Conservation (phyloP, 2,797 vertebrate species). For the Cuculus canorus region DNA sequence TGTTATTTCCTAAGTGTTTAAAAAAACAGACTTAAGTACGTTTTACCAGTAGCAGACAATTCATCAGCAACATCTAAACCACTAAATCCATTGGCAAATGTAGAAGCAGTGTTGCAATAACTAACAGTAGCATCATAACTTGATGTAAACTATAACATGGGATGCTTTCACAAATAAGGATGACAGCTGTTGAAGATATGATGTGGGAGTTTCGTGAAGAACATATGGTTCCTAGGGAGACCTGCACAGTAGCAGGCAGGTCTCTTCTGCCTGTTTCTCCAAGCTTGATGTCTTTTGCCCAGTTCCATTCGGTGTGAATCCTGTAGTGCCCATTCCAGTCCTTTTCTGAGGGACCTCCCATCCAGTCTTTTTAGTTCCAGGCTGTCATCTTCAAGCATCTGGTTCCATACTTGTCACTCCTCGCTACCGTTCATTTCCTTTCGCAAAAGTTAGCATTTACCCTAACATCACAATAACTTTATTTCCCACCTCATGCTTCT, state of each 20-base stretch:
- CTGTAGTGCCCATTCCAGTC: rapidly evolving
- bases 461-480: not conserved
- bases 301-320: not conserved
- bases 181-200: not conserved
- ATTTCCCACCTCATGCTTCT: not conserved
- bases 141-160: not conserved
- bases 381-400: not conserved
- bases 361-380: not conserved
- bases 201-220: not conserved
- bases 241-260: not conserved
- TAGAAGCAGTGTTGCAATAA: not conserved
- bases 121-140: not conserved
- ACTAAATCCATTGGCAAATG: not conserved
- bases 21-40: not conserved
- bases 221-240: not conserved
- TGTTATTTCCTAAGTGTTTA: not conserved
- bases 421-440: not conserved
- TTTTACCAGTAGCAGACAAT: not conserved
- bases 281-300: not conserved
- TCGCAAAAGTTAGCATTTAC: not conserved
- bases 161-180: not conserved
- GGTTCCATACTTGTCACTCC: not conserved
- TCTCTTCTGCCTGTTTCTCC: not conserved
- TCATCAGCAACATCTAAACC: not conserved
- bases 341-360: not conserved